phyloP scores from a whole-genome alignment of 2,888 invertebrate species.

The Caenorhabditis zanzibari region DNA sequence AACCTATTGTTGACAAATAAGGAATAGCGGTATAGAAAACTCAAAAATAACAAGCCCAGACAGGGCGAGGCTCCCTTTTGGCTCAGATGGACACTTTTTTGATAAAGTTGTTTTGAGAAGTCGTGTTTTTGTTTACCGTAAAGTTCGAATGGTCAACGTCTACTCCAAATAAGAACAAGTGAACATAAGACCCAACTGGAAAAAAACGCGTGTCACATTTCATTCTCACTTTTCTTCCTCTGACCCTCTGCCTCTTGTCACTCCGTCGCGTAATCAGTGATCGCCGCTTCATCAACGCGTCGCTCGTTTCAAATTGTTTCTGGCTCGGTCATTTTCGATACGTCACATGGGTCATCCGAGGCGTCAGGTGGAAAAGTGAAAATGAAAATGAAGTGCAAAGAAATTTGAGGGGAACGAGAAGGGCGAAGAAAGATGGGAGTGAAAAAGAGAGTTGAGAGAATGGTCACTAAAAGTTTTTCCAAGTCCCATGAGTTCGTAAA shows the following conservation, averaged over 20 bases:
- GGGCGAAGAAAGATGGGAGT: not conserved
- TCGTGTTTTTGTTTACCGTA: slow-evolving; percentile 3
- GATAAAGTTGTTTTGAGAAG: slow-evolving; percentile 37
- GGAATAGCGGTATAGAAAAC: not conserved
- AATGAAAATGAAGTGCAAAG: slow-evolving; percentile 43
- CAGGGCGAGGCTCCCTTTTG: slow-evolving; percentile 22
- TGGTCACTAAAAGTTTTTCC: slow-evolving; percentile 51
- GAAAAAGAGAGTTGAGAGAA: slow-evolving; percentile 13
- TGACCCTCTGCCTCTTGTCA: slow-evolving; percentile 20
- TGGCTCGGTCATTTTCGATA: slow-evolving; percentile 26
- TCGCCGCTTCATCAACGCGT: slow-evolving; percentile 21
- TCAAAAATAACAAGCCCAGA: slow-evolving; percentile 46
- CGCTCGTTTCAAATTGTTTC: slow-evolving; percentile 22
- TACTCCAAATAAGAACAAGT: not conserved
- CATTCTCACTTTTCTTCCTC: slow-evolving; percentile 5
- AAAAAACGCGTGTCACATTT: slow-evolving; percentile 30
- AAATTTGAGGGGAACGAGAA: slow-evolving; percentile 46
- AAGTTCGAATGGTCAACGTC: slow-evolving; percentile 16
- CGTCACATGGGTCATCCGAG: slow-evolving; percentile 57
- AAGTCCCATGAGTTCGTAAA: slow-evolving; percentile 31
- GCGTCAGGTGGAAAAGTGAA: slow-evolving; percentile 28
- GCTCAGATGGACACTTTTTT: slow-evolving; percentile 9
- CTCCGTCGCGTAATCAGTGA: slow-evolving; percentile 50
- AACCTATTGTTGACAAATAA: slow-evolving; percentile 52
- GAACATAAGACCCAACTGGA: not conserved